A percentile compares a stretch with the other conserved stretches of the same genome.
Evolutionary conservation across 1,140 invertebrate species (phyloP).

Genomic region (Bombus sibiricus): DNA sequence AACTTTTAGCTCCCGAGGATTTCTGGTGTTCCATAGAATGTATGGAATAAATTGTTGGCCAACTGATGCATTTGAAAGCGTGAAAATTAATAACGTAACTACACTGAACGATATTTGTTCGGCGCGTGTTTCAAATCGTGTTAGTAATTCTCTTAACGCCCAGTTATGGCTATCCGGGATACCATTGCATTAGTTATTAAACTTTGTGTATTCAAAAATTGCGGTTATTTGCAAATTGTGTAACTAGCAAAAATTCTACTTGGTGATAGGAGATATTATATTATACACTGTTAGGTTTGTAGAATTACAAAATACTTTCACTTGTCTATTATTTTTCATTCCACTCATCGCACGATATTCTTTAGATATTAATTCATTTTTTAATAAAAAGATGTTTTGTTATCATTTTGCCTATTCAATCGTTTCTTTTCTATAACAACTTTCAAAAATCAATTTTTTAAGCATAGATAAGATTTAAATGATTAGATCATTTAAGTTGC

Average conservation of each 20-base stretch:
- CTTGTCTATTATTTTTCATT: not conserved
- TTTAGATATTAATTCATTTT: not conserved
- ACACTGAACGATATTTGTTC: slow-evolving; percentile 32
- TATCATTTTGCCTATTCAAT: no score
- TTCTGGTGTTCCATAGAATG: not conserved
- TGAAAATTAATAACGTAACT: slow-evolving; percentile 55
- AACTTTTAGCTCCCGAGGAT: not conserved
- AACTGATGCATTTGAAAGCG: slow-evolving; percentile 37
- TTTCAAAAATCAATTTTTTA: not conserved
- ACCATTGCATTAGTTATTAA: not conserved
- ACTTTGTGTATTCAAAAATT: not conserved
- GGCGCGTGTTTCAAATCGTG: slow-evolving; percentile 68
- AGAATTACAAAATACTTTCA: slow-evolving; percentile 9
- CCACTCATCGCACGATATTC: not conserved
- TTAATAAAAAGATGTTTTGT: slow-evolving; percentile 2
- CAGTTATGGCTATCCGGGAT: slow-evolving; percentile 37
- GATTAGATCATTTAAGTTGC: not conserved
- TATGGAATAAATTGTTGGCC: not conserved
- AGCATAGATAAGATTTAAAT: not conserved
- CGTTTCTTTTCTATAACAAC: not conserved
- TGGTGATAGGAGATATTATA: slow-evolving; percentile 29
- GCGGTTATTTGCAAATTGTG: slow-evolving; percentile 53
- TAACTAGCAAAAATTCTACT: slow-evolving; percentile 45
- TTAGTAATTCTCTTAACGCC: slow-evolving; percentile 42
- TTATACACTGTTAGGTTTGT: slow-evolving; percentile 53